phyloP scores from a whole-genome alignment of 2,113 vertebrate species.

The Pangasianodon hypophthalmus region DNA sequence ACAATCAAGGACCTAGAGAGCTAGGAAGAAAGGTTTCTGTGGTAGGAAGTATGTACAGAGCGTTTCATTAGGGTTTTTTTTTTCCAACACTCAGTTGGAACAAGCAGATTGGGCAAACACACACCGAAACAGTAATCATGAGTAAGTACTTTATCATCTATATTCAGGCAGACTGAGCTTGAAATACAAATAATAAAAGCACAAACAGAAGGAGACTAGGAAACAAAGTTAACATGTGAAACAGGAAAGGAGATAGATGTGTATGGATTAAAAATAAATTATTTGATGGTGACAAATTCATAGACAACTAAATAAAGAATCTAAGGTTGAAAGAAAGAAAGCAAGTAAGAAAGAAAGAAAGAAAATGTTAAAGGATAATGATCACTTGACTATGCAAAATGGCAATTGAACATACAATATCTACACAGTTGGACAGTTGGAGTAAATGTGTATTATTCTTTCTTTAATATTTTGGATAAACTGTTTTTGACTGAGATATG shows the following conservation, averaged over 20 bases:
- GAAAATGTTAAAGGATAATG: background rate
- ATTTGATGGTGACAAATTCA: background rate
- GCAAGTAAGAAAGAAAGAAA: background rate
- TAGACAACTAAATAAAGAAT: background rate
- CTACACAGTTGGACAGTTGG: background rate
- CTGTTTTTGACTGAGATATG: background rate
- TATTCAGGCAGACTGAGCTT: background rate
- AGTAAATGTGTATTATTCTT: background rate
- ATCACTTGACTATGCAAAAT: background rate
- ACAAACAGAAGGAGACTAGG: background rate
- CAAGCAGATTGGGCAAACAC: conserved; percentile 5
- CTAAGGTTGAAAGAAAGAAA: background rate
- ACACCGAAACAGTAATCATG: background rate
- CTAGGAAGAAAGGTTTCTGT: background rate
- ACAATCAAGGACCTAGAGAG: background rate
- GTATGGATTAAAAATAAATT: background rate
- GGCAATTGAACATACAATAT: background rate
- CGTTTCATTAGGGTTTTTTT: background rate
- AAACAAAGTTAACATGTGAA: background rate
- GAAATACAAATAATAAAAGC: conserved; percentile 2
- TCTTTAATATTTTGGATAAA: background rate
- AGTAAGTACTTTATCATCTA: conserved; percentile 8
- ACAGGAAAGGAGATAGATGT: background rate
- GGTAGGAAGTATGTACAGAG: background rate
- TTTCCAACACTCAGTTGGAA: background rate